Evolutionary conservation across 1,140 invertebrate genomes (phyloP).

Genomic region (Drosophila navojoa): DNA sequence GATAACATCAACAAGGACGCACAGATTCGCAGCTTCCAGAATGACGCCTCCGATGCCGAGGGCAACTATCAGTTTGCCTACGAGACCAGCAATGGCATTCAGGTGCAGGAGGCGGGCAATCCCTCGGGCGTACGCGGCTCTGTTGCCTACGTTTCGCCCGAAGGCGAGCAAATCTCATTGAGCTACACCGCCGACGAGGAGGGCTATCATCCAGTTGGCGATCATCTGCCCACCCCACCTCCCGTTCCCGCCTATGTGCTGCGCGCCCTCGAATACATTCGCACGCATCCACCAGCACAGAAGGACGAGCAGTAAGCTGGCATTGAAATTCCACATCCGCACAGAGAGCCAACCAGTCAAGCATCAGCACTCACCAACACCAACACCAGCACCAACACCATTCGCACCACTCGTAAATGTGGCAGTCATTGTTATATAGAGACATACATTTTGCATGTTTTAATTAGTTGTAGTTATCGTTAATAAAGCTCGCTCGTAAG

Average conservation of each 20-base stretch:
- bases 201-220: slow-evolving; percentile 85
- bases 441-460: slow-evolving; percentile 55
- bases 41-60: slow-evolving; percentile 76
- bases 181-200: slow-evolving; percentile 87
- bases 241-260: slow-evolving; percentile 80
- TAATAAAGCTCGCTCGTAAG: slow-evolving; percentile 61
- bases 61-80: slow-evolving; percentile 80
- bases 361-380: slow-evolving; percentile 6
- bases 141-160: slow-evolving; percentile 75
- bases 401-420: slow-evolving; percentile 23
- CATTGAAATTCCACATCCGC: slow-evolving; percentile 2
- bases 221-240: slow-evolving; percentile 85
- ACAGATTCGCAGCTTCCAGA: slow-evolving; percentile 79
- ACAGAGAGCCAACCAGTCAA: slow-evolving; percentile 30
- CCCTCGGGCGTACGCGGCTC: slow-evolving; percentile 70
- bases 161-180: slow-evolving; percentile 85
- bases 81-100: slow-evolving; percentile 80
- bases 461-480: slow-evolving; percentile 67
- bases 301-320: slow-evolving; percentile 67
- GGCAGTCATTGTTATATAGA: slow-evolving; percentile 75
- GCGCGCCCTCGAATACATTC: slow-evolving; percentile 85
- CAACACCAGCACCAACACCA: slow-evolving; percentile 13
- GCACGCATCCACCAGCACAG: slow-evolving; percentile 82
- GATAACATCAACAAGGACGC: slow-evolving; percentile 82
- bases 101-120: slow-evolving; percentile 76